Evolutionary conservation across 2,888 invertebrate genomes (phyloP).

Genomic region (Euproctis similis): DNA sequence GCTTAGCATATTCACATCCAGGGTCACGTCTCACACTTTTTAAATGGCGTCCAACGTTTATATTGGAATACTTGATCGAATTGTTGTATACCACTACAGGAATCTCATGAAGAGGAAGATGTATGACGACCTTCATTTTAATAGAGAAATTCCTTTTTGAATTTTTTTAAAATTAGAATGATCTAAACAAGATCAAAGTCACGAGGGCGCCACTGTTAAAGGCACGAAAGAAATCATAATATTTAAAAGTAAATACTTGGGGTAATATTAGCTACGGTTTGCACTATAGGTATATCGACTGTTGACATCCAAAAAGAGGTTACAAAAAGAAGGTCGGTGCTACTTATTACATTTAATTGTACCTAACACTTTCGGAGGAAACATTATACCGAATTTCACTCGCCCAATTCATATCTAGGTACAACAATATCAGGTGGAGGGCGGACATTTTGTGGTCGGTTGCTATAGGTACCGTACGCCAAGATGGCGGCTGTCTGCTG

Average conservation of each 20-base stretch:
- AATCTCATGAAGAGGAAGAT: conserved; percentile 28
- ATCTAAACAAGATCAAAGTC: too few relatives aligned
- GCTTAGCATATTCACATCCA: conserved; percentile 52
- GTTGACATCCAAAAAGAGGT: too few relatives aligned
- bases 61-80: conserved; percentile 67
- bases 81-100: conserved; percentile 41
- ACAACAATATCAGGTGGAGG: conserved; percentile 59
- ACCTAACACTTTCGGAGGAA: too few relatives aligned
- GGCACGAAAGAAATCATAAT: too few relatives aligned
- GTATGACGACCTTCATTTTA: conserved; percentile 24
- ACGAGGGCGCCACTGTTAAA: too few relatives aligned
- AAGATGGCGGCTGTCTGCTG: conserved; percentile 71
- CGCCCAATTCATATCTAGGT: conserved; percentile 36
- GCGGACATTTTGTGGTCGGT: conserved; percentile 64
- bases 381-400: conserved; percentile 1
- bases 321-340: not conserved
- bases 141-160: too few relatives aligned
- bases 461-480: conserved; percentile 59
- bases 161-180: too few relatives aligned
- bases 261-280: too few relatives aligned
- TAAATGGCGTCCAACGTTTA: conserved; percentile 62
- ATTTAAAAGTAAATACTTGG: too few relatives aligned
- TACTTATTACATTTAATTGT: too few relatives aligned
- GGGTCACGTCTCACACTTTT: conserved; percentile 35
- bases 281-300: too few relatives aligned